Evolutionary conservation across 2,113 vertebrate genomes (phyloP).

Genomic region (Actenoides lindsayi): DNA sequence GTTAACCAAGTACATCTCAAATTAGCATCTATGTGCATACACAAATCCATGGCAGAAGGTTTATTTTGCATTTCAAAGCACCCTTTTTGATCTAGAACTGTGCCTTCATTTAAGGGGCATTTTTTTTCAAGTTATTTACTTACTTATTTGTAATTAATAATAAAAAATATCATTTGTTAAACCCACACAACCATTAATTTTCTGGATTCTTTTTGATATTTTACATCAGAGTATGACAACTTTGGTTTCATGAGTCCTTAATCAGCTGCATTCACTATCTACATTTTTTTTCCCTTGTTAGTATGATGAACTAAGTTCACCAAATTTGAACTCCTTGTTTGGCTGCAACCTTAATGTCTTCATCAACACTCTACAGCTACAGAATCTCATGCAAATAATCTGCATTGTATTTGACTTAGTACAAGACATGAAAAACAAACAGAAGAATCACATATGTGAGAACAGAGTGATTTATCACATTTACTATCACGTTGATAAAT

Average conservation of each 20-base stretch:
- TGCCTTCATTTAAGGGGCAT: neutral
- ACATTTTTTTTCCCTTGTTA: neutral
- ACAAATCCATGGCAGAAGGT: neutral
- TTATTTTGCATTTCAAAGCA: constrained; percentile 23
- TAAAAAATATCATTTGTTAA: neutral
- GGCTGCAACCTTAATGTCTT: neutral
- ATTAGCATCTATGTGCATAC: neutral
- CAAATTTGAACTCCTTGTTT: neutral
- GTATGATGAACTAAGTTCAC: neutral
- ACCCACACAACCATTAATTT: neutral
- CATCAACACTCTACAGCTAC: neutral
- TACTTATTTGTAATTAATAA: neutral
- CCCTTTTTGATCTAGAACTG: neutral
- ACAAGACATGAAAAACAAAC: neutral
- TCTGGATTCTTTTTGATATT: neutral
- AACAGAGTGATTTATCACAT: neutral
- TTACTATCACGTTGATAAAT: neutral
- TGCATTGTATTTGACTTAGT: neutral
- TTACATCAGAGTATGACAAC: neutral
- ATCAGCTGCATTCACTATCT: neutral
- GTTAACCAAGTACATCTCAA: neutral
- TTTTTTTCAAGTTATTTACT: neutral
- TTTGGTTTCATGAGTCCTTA: neutral
- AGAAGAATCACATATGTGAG: neutral
- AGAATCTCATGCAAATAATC: neutral